phyloP scores from a whole-genome alignment of 2,888 invertebrate genomes.

The Boloria euphrosyne region DNA sequence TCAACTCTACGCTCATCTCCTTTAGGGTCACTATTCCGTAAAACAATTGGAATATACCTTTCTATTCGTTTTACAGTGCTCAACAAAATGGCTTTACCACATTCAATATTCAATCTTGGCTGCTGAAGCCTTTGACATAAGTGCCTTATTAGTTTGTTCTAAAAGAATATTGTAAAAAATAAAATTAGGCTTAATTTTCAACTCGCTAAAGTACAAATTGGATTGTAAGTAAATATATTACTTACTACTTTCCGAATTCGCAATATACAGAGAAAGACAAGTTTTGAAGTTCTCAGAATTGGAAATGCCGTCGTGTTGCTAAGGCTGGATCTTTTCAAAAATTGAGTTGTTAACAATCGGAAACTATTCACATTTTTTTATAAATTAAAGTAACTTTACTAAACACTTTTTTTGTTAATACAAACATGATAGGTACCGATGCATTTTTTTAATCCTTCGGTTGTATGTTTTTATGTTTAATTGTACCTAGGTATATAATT shows the following conservation, averaged over 20 bases:
- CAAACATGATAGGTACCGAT: too few species aligned
- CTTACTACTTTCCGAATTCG: constrained; percentile 47
- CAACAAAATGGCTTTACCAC: constrained; percentile 49
- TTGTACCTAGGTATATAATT: too few species aligned
- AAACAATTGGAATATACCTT: constrained; percentile 47
- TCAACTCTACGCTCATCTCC: constrained; percentile 36
- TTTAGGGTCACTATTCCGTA: constrained; percentile 41
- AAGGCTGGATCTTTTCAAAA: constrained; percentile 54
- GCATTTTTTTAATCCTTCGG: too few species aligned
- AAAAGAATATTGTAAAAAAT: neutral
- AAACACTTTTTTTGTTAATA: too few species aligned
- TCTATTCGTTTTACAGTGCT: constrained; percentile 64
- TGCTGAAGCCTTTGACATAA: constrained; percentile 62
- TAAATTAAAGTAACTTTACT: too few species aligned
- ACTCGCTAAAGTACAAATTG: constrained; percentile 10
- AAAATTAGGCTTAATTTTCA: constrained; percentile 3
- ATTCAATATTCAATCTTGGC: constrained; percentile 65
- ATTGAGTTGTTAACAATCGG: constrained; percentile 62
- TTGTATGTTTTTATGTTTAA: too few species aligned
- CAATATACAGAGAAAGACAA: constrained; percentile 62
- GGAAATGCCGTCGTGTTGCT: constrained; percentile 56
- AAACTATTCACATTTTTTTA: too few species aligned
- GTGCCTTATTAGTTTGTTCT: constrained; percentile 60
- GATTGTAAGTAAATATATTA: constrained; percentile 11
- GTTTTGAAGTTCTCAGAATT: constrained; percentile 66